Base-by-base conservation (phyloP, 1,140 invertebrate species). In the Proctacanthus coquilletti region DNA sequence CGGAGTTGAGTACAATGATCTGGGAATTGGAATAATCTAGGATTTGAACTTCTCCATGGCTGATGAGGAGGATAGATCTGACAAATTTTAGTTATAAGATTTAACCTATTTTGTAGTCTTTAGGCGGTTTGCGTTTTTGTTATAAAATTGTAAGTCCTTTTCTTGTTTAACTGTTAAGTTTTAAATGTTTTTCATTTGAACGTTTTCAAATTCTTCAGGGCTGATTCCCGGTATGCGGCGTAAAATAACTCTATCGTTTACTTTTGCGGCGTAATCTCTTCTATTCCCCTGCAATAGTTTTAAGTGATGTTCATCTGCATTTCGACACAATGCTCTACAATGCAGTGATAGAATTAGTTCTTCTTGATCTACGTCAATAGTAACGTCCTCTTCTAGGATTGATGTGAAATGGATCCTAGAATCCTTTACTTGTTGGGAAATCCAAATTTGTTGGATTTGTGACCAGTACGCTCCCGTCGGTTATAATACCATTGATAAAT, bases 61-160 rank as follows among this genome's bases (percentile, higher is more conserved):
- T n/a, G n/a, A n/a, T n/a, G 53, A 35, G 10, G 43, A 44, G 29
- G 55, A 55, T 8, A 8, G 8, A 8, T 13, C 8, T 9, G 13
- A 27, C 23, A 27, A 27, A 8, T 13, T 27, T 27, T 27, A 27
- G 23, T 27, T 27, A 42, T 17, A 42, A 37, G 3, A n/a, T 33
- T 13, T 42, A 19, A 11, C 36, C 41, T 25, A 19, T 5, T 19
- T 6, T 19, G 30, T 27, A 42, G 3, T 1, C 19, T 34, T 34
- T 27, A 8, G 25, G 17, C 20, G 10, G 2, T 17, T 21, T 4
- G 13, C 35, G 31, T 41, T 31, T 25, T 37, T 36, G 17, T 41
- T 41, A 21, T 42, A 32, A 5, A 19, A 15, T 27, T 23, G 29
- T 13, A 34, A 18, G 31, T 38, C 41, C n/a, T 23, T 13, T 38